Base-by-base conservation (phyloP, 2,797 vertebrate species). In the Chelmon rostratus region DNA sequence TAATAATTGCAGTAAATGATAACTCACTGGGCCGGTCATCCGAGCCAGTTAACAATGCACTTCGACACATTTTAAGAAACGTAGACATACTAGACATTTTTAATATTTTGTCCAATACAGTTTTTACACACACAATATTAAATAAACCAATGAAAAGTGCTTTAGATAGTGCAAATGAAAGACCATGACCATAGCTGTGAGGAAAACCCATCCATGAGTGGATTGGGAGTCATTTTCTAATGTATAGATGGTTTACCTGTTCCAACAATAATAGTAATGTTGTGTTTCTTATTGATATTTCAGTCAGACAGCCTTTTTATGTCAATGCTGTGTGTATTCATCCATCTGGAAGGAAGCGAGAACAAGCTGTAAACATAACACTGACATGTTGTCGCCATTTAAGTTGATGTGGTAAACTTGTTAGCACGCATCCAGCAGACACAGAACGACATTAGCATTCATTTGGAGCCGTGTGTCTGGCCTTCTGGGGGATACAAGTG, bases 1-100 rank as follows among this genome's bases (percentile, higher is more conserved):
- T n/a, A 73, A 54, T 25, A 57, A 66, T 38, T 67, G 37, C 6
- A 44, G 9, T 44, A 28, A 44, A 66, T 40, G 21, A 42, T 64
- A 0, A 63, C 63, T 68, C 44, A 21, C 35, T 46, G 6, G 6
- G 28, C 50, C 13, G 63, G 28, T 49, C 8, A 21, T 61, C 50
- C 61, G 44, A 49, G 18, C 66, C 38, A 40, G 18, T 62, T 69
- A 70, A 66, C 5, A 2, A 64, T 44, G 21, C 21, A 23, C 7
- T 63, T 35, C 10, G 38, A n/a, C 52, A 15, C 23, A 59, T 64
- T 31, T 63, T 47, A 42, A 38, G 8, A 58, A 54, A 49, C 50
- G 3, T 25, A 46, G 12, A 72, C 15, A 13, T 16, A 52, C 5
- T 31, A 5, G 23, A 15, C 6, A 38, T 28, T 21, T 50, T 63